Evolutionary conservation across 2,797 vertebrate species (phyloP).

Genomic region (Balearica regulorum): DNA sequence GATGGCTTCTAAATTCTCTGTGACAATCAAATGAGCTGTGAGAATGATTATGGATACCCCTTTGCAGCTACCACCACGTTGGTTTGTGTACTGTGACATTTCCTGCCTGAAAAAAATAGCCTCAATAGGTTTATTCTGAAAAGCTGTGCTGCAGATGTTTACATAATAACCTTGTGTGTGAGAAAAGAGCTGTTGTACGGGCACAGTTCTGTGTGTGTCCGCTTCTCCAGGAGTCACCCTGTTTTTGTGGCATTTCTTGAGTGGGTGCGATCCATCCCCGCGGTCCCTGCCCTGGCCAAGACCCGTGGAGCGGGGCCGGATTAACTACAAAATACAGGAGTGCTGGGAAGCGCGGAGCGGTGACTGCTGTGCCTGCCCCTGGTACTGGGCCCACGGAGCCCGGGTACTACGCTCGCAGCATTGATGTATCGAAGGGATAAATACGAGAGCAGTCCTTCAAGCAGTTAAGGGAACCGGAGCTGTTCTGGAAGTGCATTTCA

Average conservation of each 20-base stretch:
- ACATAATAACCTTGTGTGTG: background rate
- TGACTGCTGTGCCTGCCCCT: background rate
- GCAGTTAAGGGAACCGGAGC: background rate
- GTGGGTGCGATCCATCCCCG: accelerated
- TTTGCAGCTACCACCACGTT: background rate
- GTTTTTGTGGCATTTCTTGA: no score
- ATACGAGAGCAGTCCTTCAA: accelerated
- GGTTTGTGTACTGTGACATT: background rate
- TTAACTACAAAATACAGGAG: background rate
- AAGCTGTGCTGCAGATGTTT: background rate
- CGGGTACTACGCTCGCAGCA: accelerated
- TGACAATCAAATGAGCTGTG: background rate
- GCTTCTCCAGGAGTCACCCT: background rate
- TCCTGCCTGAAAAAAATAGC: background rate
- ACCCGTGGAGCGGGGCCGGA: background rate
- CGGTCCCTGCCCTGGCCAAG: background rate
- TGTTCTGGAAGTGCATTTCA: accelerated
- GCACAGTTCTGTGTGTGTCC: background rate
- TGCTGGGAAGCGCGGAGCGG: background rate
- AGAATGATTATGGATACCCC: background rate
- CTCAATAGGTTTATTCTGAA: background rate
- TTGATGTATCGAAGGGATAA: background rate
- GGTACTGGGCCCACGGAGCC: background rate
- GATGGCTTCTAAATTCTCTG: background rate
- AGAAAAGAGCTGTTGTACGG: background rate